Base-by-base conservation (phyloP, 2,113 vertebrate species). In the Calyptommatus sinebrachiatus region DNA sequence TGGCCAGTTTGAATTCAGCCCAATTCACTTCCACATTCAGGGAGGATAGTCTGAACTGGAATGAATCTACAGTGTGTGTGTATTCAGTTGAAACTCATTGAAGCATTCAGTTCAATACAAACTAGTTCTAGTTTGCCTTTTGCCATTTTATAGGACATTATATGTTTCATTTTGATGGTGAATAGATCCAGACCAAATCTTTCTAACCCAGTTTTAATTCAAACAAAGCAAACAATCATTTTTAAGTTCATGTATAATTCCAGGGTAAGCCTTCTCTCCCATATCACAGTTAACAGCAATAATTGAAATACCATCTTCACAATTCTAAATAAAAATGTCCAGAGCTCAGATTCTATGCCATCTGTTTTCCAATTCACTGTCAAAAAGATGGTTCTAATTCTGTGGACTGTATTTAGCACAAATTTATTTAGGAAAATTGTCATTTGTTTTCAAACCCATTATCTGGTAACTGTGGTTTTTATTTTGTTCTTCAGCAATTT, bases 381-480 rank as follows among this genome's bases (percentile, higher is more conserved):
- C 77, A 67, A 24, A 83, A 74, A 73, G 0, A 1, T 41, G 2
- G 22, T 69, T 35, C 66, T 57, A 46, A 70, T 48, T 73, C 73
- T 41, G 78, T 41, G 61, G 18, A 11, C 45, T 31, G 3, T 50
- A 50, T 50, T 62, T 4, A n/a, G 41, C 66, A 60, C 69, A 45
- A 16, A 50, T 28, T 7, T 0, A 60, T 63, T 28, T 16, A 85
- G 62, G 5, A 53, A 24, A 0, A 14, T 31, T 61, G 35, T 61
- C 67, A 62, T 28, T 57, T 65, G 53, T 73, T 45, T 21, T 50
- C 5, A 69, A 48, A 28, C 0, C 53, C 69, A 71, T 7, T 0
- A 50, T 24, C 31, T 67, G 26, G 65, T 12, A 86, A 77, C 62
- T 31, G 12, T 41, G 73, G 53, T 84, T 73, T 71, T 50, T 78